Evolutionary conservation across 2,797 vertebrate genomes (phyloP), one percentile per base, ranked within the genome.

Genomic region (Sebastes matsubarae): DNA sequence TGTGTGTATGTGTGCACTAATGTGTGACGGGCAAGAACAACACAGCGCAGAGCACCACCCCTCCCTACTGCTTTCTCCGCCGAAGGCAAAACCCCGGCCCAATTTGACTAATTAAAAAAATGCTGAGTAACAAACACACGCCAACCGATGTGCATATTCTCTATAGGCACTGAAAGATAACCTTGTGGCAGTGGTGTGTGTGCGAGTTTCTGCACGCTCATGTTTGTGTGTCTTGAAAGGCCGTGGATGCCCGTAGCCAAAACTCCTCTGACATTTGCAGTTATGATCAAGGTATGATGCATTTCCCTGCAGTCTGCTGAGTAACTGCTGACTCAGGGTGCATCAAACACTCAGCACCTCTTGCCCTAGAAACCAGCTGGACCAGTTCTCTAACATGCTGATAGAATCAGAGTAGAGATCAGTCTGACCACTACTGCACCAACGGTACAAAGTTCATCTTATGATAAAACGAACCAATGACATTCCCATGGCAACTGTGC

Each of bases 51-150:
- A 82, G 32, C 66, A 68, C 18, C 58, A 18, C 72, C 55, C 74
- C 65, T n/a, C 27, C 60, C 34, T 73, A 27, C 50, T 57, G 52
- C 32, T 46, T 73, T 71, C 64, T 54, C 27, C 11, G 82, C 90
- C 70, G 0, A 25, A 75, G 83, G 89, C 86, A 18, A 85, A 89
- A 79, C 61, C 50, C 80, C 85, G 89, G 84, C 87, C 89, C 74
- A 85, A 85, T 92, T 93, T 86, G 67, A 81, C 84, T 90, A 88
- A 91, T 92, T 92, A 83, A 86, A 88, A 85, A 89, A 89, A 54
- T 38, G 86, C 91, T 65, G 91, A 81, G 80, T 82, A 86, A 86
- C 76, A 81, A 67, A 63, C 30, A 24, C 63, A 81, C 67, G 77
- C 42, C 63, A 6, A 8, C 54, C 16, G 0, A 54, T 1, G 13